Conservation (phyloP, 2,797 vertebrate genomes). For the Trachurus trachurus region DNA sequence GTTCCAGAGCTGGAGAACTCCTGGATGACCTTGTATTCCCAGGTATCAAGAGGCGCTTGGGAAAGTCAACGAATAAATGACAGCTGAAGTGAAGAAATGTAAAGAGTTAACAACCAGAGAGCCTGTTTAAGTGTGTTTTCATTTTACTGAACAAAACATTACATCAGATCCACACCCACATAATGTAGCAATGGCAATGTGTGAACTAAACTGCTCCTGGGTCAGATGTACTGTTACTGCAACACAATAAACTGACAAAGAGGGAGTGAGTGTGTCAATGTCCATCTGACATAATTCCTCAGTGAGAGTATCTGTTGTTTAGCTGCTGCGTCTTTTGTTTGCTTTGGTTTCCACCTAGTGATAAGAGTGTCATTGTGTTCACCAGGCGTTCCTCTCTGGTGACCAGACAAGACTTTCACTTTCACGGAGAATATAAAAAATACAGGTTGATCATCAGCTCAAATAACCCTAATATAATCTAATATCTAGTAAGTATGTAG, state of each 20-base stretch:
- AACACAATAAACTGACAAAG: conserved; percentile 52
- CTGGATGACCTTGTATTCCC: conserved; percentile 8
- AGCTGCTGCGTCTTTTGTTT: conserved; percentile 61
- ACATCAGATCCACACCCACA: conserved; percentile 68
- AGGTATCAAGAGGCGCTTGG: not conserved
- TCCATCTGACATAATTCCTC: conserved; percentile 56
- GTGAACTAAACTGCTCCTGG: conserved; percentile 40
- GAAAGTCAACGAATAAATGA: conserved; percentile 2
- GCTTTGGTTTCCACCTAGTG: conserved; percentile 71
- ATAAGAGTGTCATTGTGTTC: conserved; percentile 47
- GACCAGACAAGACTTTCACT: conserved; percentile 31
- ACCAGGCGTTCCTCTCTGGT: conserved; percentile 11
- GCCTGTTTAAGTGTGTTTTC: conserved; percentile 39
- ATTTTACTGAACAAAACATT: conserved; percentile 57
- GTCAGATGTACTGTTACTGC: conserved; percentile 46
- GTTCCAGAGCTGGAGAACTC: conserved; percentile 1
- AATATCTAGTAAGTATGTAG: not conserved
- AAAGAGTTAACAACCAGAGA: conserved; percentile 22
- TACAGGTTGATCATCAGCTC: not conserved
- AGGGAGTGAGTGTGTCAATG: conserved; percentile 49
- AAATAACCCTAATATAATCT: conserved; percentile 18
- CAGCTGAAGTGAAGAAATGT: conserved; percentile 9
- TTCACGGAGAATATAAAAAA: conserved; percentile 16
- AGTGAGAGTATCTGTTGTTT: conserved; percentile 47
- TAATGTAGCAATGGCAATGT: conserved; percentile 28